Base-by-base conservation (phyloP, 2,113 vertebrate genomes). In the Trogon melanurus region DNA sequence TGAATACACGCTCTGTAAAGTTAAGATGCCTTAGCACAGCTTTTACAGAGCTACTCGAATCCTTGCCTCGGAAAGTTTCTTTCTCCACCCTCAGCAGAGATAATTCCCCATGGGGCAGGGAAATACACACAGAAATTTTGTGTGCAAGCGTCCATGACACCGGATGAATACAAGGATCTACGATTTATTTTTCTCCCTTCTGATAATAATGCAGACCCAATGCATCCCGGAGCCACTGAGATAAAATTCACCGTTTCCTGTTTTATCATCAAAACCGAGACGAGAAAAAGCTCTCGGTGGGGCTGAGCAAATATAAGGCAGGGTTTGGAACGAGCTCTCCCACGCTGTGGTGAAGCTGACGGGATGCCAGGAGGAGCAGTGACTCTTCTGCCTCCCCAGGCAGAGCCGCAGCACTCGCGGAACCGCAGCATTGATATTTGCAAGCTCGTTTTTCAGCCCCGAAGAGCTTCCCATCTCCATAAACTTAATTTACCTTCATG, bases 121-220 rank as follows among this genome's bases (percentile, higher is more conserved):
- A 88, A 85, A 27, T 10, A 34, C 4, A 51, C 32, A 53, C 7
- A 13, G 5, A 64, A 45, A 15, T 41, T 66, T 73, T 19, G 18
- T 4, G 3, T 21, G 3, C n/a, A 25, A 29, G 14, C 50, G 10
- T 32, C 44, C 30, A 13, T 7, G 11, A 36, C 32, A 79, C 6
- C 36, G 29, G 18, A 57, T 7, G 48, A 56, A 32, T 19, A 51
- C 5, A 48, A 2, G 13, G 4, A 2, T 6, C 56, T 85, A 22
- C 6, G 4, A 16, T 27, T n/a, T 4, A 6, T 5, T 66, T 29
- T 2, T 0, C 0, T 8, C 12, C 6, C 4, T 81, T 62, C 51
- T 47, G 15, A 45, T 91, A 45, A 16, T 14, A 50, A 64, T 8
- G 26, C 12, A 75, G 15, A 61, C 8, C 25, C 25, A 82, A 64